phyloP scores from a whole-genome alignment of 2,888 invertebrate species.

The Linnaemya vulpina region DNA sequence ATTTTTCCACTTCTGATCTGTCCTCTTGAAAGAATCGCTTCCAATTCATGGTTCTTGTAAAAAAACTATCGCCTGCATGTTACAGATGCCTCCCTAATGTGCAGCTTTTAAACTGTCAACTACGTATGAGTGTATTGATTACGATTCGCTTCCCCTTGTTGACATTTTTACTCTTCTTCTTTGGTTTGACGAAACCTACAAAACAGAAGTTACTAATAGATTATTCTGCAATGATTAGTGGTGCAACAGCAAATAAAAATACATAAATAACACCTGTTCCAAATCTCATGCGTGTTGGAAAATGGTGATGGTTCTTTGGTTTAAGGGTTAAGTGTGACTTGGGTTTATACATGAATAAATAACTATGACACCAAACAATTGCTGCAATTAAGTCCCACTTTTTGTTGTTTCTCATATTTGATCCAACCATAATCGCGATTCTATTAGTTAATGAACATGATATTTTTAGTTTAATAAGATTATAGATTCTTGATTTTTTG shows the following conservation, averaged over 20 bases:
- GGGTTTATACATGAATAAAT: slow-evolving; percentile 47
- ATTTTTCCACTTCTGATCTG: no score
- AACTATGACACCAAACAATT: slow-evolving; percentile 55
- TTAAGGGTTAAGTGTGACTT: slow-evolving; percentile 62
- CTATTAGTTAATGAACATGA: no score
- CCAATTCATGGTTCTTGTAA: no score
- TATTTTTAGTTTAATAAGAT: no score
- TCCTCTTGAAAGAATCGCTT: no score
- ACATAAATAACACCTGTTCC: slow-evolving; percentile 82
- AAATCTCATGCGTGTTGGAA: slow-evolving; percentile 80
- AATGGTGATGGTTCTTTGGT: slow-evolving; percentile 41
- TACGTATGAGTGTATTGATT: slow-evolving; percentile 10
- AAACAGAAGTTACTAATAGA: slow-evolving; percentile 76
- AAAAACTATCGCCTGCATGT: no score
- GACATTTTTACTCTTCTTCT: slow-evolving; percentile 56
- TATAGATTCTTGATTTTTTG: no score
- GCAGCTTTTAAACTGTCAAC: slow-evolving; percentile 44
- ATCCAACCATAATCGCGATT: not conserved
- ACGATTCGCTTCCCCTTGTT: slow-evolving; percentile 49
- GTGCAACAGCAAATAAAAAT: slow-evolving; percentile 59
- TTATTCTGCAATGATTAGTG: slow-evolving; percentile 82
- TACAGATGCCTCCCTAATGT: slow-evolving; percentile 22
- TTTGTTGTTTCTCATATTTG: not conserved
- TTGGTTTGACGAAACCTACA: slow-evolving; percentile 26
- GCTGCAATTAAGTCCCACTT: slow-evolving; percentile 25